These are phyloP conservation scores for Ophthalmolycus amberensis DNA, from an alignment of 2,113 vertebrate genomes.

Conservation along the genomic window DNA sequence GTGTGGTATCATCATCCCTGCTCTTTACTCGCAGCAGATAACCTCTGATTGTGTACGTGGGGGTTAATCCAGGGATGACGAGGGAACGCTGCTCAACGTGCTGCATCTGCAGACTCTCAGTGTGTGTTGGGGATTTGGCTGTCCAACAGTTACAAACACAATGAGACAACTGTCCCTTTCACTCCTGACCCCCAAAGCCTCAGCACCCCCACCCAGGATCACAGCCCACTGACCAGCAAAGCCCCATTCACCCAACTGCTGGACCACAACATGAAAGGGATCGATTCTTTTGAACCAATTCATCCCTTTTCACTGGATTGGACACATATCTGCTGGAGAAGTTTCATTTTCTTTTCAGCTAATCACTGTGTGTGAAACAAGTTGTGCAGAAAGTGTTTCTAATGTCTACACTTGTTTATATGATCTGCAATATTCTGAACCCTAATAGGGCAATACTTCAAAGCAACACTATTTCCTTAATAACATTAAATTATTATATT, in stretches of 20 bases:
- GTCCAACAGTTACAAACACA: slow-evolving; percentile 64
- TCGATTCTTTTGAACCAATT: slow-evolving; percentile 39
- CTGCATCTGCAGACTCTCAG: slow-evolving; percentile 64
- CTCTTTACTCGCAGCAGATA: slow-evolving; percentile 59
- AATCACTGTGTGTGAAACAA: neutral
- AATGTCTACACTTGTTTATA: neutral
- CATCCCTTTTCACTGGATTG: slow-evolving; percentile 46
- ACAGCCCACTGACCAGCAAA: slow-evolving; percentile 56
- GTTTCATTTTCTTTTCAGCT: neutral
- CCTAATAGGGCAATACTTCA: neutral
- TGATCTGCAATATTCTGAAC: neutral
- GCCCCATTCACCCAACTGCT: slow-evolving; percentile 55
- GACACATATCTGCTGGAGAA: slow-evolving; percentile 13
- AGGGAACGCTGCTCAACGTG: slow-evolving; percentile 23
- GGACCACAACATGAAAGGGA: slow-evolving; percentile 65
- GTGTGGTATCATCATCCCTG: slow-evolving; percentile 50
- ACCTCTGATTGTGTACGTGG: slow-evolving; percentile 52
- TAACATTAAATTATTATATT: neutral
- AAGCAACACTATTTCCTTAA: neutral
- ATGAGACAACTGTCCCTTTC: slow-evolving; percentile 69
- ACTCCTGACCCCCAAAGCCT: slow-evolving; percentile 43
- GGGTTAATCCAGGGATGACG: slow-evolving; percentile 71
- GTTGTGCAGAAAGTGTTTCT: neutral
- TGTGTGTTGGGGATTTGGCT: slow-evolving; percentile 49
- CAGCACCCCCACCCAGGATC: slow-evolving; percentile 10